Percentiles rank a stretch among this genome's conserved stretches.
These are phyloP conservation scores for Drosophila willistoni DNA, from an alignment of 1,140 invertebrate species.

Conservation along the genomic window DNA sequence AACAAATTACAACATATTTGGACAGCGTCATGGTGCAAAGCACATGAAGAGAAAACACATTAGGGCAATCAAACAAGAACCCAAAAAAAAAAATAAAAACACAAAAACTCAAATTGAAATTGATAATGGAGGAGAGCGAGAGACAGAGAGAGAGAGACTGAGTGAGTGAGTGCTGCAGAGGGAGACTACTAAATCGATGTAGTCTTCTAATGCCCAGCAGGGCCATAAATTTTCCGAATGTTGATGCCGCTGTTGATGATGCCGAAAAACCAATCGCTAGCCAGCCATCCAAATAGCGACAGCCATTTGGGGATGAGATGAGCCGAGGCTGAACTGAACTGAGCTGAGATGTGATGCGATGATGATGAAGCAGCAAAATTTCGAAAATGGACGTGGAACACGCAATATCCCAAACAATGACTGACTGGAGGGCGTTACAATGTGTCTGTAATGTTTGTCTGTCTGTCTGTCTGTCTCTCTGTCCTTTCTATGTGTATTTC, in stretches of 20 bases:
- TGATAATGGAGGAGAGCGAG: conserved; percentile 57
- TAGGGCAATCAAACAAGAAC: conserved; percentile 71
- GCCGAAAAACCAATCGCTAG: conserved; percentile 36
- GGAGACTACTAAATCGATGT: conserved; percentile 67
- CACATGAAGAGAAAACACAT: conserved; percentile 66
- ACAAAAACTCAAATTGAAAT: conserved; percentile 68
- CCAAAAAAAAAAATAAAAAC: conserved; percentile 13
- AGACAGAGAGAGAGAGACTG: not conserved
- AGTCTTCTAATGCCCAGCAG: conserved; percentile 65
- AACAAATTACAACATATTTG: conserved; percentile 77
- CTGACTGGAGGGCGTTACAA: conserved; percentile 15
- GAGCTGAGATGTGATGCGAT: conserved; percentile 38
- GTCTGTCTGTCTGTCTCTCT: conserved; percentile 28
- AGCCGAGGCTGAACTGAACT: not conserved
- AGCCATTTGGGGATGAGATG: conserved; percentile 10
- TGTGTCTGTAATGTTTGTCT: conserved; percentile 11
- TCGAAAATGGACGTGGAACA: conserved; percentile 77
- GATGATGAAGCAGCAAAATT: conserved; percentile 79
- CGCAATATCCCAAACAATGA: conserved; percentile 58
- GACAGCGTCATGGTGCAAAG: conserved; percentile 45
- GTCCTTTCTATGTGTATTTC: conserved; percentile 52
- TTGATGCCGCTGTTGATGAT: conserved; percentile 52
- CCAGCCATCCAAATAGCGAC: not conserved
- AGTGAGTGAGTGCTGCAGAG: not conserved
- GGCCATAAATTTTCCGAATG: conserved; percentile 73